Percentiles rank a stretch among this genome's conserved stretches.
Conservation (phyloP, 92 coral and sea anemone species). For the Ricordea florida region DNA sequence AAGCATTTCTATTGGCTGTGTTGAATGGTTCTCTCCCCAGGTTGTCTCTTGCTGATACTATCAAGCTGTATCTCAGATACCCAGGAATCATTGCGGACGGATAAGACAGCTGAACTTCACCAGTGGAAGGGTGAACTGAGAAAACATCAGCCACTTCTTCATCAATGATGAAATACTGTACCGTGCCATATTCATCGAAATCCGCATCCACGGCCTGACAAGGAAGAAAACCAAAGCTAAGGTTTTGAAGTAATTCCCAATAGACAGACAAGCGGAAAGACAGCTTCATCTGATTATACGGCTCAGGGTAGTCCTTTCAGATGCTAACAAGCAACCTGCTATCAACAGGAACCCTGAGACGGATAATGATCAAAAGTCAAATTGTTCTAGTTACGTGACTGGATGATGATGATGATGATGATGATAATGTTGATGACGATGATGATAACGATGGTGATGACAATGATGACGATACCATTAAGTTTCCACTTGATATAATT, state of each 20-base stretch:
- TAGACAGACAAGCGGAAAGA: not conserved
- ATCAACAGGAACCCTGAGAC: too few relatives aligned
- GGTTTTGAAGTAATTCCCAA: not conserved
- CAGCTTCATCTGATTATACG: not conserved
- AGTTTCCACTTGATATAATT: too few relatives aligned
- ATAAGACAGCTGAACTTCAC: slow-evolving; percentile 44
- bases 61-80: slow-evolving; percentile 11
- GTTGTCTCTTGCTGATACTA: slow-evolving; percentile 72
- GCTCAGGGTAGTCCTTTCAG: too few relatives aligned
- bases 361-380: too few relatives aligned
- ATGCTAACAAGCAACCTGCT: too few relatives aligned
- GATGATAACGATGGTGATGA: too few relatives aligned
- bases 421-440: too few relatives aligned
- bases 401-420: too few relatives aligned
- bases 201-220: slow-evolving; percentile 88
- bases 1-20: slow-evolving; percentile 38
- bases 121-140: slow-evolving; percentile 39
- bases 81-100: slow-evolving; percentile 11
- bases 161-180: slow-evolving; percentile 47
- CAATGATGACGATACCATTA: too few relatives aligned
- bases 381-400: too few relatives aligned
- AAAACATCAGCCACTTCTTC: slow-evolving; percentile 51
- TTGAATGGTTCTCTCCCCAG: slow-evolving; percentile 56
- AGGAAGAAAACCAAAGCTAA: not conserved
- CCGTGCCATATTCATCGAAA: slow-evolving; percentile 43